Evolutionary conservation across 2,113 vertebrate genomes (phyloP), one percentile per base, ranked within the genome.

Genomic region (Hemibates koningsi): DNA sequence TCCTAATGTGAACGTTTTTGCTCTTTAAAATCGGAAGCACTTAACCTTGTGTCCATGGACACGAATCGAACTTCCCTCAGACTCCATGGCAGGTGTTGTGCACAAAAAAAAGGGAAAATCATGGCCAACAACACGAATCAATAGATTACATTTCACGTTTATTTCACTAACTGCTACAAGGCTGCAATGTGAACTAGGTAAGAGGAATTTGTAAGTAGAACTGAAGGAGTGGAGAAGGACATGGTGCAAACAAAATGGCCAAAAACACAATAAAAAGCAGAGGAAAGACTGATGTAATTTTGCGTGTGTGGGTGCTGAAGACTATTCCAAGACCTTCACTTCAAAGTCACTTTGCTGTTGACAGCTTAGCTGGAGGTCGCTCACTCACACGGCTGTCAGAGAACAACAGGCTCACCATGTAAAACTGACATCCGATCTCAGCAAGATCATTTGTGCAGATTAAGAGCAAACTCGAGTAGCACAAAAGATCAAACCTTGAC

Each of bases 371-470:
- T 92, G 85, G 73, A 90, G 86, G 85, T 91, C 87, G 90, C 84
- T 91, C 89, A 50, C 82, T 86, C 85, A 78, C 85, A 89, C 21
- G 68, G 52, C 85, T 91, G 88, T 89, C 90, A 82, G 83, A 83
- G 86, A 88, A 85, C 80, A 87, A 87, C 89, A 82, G 78, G 43
- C 56, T 71, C 79, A 45, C 6, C 83, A 38, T 88, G 86, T 91
- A 84, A 53, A 87, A 87, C 24, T 80, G 80, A 86, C 83, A 88
- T 90, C 88, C 90, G 86, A 93, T 94, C 87, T 89, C 85, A 87
- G 87, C 82, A 79, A 93, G 87, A 95, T 91, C 83, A 86, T 91
- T 84, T 90, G 89, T 84, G 89, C 79, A 90, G 91, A 92, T 89
- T 92, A 92, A 86, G 87, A 89, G 61, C 68, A 91, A 90, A 88